Evolutionary conservation across 1,140 invertebrate genomes (phyloP).

Genomic region (Drosophila lini): DNA sequence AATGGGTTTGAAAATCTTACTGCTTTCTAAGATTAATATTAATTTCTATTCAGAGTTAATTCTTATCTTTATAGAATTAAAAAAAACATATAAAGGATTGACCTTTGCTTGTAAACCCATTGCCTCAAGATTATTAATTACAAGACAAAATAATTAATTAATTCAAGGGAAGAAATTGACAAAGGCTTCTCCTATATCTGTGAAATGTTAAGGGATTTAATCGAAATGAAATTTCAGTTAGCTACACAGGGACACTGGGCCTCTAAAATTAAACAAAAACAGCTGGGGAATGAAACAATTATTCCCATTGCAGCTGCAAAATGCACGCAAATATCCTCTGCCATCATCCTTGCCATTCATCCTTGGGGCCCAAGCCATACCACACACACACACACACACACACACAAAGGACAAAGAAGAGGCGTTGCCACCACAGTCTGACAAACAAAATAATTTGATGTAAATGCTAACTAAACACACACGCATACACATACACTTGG

Average conservation of each 20-base stretch:
- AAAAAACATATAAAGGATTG: no score
- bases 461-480: conserved; percentile 61
- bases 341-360: conserved; percentile 12
- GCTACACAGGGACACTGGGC: background rate
- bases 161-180: background rate
- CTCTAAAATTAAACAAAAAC: conserved; percentile 41
- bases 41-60: no score
- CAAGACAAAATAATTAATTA: background rate
- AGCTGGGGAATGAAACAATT: conserved; percentile 40
- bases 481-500: conserved; percentile 20
- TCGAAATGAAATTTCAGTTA: background rate
- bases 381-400: background rate
- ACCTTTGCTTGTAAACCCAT: no score
- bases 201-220: background rate
- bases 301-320: conserved; percentile 31
- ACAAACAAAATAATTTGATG: conserved; percentile 69
- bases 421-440: conserved; percentile 50
- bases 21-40: no score
- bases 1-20: no score
- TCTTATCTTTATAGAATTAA: no score
- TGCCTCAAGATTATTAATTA: no score
- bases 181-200: background rate
- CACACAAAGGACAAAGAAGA: conserved; percentile 33
- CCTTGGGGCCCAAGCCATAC: conserved; percentile 11
- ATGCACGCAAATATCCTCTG: conserved; percentile 32